phyloP scores from a whole-genome alignment of 2,888 invertebrate genomes.

The Noctua fimbriata region DNA sequence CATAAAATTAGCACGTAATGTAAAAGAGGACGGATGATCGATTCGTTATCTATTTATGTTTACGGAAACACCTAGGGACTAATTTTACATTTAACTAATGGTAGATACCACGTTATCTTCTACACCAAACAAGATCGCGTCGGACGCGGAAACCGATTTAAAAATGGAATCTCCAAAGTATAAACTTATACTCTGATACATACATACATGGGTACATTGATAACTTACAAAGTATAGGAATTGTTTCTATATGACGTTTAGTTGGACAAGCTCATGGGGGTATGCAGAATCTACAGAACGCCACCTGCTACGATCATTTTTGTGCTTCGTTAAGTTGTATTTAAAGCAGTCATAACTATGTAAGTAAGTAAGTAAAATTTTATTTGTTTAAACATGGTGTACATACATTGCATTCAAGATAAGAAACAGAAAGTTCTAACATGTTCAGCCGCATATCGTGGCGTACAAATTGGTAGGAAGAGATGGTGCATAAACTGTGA shows the following conservation, averaged over 20 bases:
- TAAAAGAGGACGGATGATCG: not conserved
- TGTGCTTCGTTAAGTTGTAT: too few relatives aligned
- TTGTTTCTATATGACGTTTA: not conserved
- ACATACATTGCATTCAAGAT: too few relatives aligned
- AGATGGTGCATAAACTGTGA: too few relatives aligned
- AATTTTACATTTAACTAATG: not conserved
- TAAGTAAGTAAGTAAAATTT: too few relatives aligned
- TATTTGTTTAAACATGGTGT: too few relatives aligned
- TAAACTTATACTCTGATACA: conserved; percentile 13
- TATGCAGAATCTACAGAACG: not conserved
- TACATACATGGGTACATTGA: not conserved
- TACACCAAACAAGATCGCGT: conserved; percentile 1
- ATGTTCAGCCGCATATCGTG: too few relatives aligned
- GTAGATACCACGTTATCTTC: conserved; percentile 21
- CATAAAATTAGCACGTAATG: not conserved
- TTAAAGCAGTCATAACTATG: too few relatives aligned
- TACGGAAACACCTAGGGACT: not conserved
- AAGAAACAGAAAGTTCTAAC: too few relatives aligned
- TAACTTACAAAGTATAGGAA: not conserved
- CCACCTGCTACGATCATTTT: not conserved
- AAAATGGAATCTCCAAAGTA: conserved; percentile 35
- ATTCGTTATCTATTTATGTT: not conserved
- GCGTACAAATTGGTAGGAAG: too few relatives aligned
- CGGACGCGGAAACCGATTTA: conserved; percentile 36
- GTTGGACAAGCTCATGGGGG: too few relatives aligned